phyloP scores from a whole-genome alignment of 1,140 invertebrate species.

The Zaprionus vittiger region DNA sequence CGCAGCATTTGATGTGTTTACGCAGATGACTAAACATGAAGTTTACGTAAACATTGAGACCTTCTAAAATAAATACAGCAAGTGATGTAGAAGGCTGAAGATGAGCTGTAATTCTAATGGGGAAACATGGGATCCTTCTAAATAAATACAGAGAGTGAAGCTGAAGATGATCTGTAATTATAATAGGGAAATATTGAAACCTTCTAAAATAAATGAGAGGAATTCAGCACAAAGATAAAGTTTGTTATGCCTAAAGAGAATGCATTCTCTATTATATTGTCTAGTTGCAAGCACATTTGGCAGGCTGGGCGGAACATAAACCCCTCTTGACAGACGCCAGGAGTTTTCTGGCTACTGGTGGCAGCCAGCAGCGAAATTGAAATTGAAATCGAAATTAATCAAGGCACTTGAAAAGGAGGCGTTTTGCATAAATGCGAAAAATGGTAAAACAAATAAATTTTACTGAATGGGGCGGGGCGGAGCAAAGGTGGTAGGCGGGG shows the following conservation, averaged over 20 bases:
- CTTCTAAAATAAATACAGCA: neutral
- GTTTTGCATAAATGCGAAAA: conserved; percentile 59
- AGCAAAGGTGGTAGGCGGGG: neutral
- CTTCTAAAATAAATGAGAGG: too few species aligned
- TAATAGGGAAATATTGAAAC: too few species aligned
- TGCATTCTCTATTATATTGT: neutral
- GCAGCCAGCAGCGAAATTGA: conserved; percentile 33
- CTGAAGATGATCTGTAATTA: too few species aligned
- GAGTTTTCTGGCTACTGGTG: conserved; percentile 55
- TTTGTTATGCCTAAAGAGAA: neutral
- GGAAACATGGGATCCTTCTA: too few species aligned
- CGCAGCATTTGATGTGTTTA: conserved; percentile 68
- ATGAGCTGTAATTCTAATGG: neutral
- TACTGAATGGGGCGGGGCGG: neutral
- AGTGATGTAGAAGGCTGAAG: too few species aligned
- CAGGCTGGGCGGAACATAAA: neutral
- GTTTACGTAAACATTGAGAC: conserved; percentile 52
- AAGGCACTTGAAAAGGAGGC: conserved; percentile 45
- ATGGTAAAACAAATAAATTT: conserved; percentile 23
- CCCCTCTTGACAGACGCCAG: conserved; percentile 55
- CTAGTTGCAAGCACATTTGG: neutral
- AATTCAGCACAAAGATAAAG: neutral
- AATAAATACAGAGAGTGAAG: neutral
- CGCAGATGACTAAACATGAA: conserved; percentile 46
- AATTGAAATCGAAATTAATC: conserved; percentile 82